Evolutionary conservation across 2,888 invertebrate genomes (phyloP).

Genomic region (Tricholauxania praeusta): DNA sequence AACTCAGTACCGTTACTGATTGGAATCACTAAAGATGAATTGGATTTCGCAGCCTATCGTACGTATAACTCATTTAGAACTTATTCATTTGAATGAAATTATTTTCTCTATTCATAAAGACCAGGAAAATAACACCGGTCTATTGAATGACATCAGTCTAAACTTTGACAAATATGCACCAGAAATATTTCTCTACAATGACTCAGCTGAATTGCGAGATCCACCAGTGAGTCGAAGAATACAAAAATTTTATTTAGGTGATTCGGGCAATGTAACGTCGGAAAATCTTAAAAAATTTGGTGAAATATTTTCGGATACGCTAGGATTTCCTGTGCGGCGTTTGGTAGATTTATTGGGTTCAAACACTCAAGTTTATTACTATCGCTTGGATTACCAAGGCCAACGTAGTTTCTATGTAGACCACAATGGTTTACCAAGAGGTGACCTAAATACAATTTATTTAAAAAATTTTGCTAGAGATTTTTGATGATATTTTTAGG

Average conservation of each 20-base stretch:
- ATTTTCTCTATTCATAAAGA: slow-evolving; percentile 36
- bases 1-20: slow-evolving; percentile 73
- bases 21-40: slow-evolving; percentile 74
- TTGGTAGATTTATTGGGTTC: slow-evolving; percentile 71
- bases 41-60: slow-evolving; percentile 63
- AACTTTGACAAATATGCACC: slow-evolving; percentile 59
- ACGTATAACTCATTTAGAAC: slow-evolving; percentile 31
- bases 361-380: slow-evolving; percentile 71
- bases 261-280: slow-evolving; percentile 34
- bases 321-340: slow-evolving; percentile 72
- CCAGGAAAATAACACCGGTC: slow-evolving; percentile 48
- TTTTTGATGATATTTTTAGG: slow-evolving; percentile 35
- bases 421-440: slow-evolving; percentile 63
- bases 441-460: slow-evolving; percentile 37
- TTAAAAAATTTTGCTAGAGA: no score
- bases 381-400: slow-evolving; percentile 73
- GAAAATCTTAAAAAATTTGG: slow-evolving; percentile 50
- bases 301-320: slow-evolving; percentile 72
- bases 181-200: slow-evolving; percentile 68
- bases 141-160: slow-evolving; percentile 55
- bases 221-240: slow-evolving; percentile 34
- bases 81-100: no score
- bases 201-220: not conserved
- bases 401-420: slow-evolving; percentile 70
- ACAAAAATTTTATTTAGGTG: slow-evolving; percentile 50